Percentiles rank a stretch among this genome's conserved stretches.
Evolutionary conservation across 2,888 invertebrate species (phyloP).

Genomic region (Eupithecia subumbrata): DNA sequence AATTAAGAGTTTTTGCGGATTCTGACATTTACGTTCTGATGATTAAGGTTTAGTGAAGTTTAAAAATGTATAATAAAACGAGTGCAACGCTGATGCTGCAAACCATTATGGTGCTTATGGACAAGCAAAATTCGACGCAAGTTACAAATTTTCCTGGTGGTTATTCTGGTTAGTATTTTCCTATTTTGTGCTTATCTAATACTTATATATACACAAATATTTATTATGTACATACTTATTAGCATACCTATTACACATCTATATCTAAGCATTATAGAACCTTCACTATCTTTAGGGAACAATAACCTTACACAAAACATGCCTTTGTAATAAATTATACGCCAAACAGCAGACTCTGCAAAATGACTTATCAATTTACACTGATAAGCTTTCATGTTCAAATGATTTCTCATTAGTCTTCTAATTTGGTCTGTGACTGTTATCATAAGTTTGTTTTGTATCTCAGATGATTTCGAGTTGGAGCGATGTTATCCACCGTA

Average conservation of each 20-base stretch:
- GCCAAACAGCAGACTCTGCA: neutral
- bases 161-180: conserved; percentile 67
- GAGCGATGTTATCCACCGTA: conserved; percentile 90
- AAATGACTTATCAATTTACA: conserved; percentile 27
- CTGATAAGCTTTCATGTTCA: conserved; percentile 30
- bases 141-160: conserved; percentile 69
- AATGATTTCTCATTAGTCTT: neutral
- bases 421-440: conserved; percentile 4
- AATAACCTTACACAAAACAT: conserved; percentile 14
- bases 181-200: neutral
- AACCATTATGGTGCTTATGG: conserved; percentile 80
- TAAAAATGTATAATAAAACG: conserved; percentile 74
- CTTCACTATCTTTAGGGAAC: neutral
- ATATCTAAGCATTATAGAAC: neutral
- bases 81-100: conserved; percentile 81
- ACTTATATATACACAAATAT: neutral
- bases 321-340: neutral
- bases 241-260: neutral
- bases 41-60: conserved; percentile 25
- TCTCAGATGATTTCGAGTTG: conserved; percentile 76
- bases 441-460: conserved; percentile 19
- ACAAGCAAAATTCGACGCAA: conserved; percentile 76
- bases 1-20: neutral
- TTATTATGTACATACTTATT: neutral
- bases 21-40: conserved; percentile 11